Percentiles rank a stretch among this genome's conserved stretches.
Evolutionary conservation across 1,140 invertebrate genomes (phyloP).

Genomic region (Trissolcus basalis): DNA sequence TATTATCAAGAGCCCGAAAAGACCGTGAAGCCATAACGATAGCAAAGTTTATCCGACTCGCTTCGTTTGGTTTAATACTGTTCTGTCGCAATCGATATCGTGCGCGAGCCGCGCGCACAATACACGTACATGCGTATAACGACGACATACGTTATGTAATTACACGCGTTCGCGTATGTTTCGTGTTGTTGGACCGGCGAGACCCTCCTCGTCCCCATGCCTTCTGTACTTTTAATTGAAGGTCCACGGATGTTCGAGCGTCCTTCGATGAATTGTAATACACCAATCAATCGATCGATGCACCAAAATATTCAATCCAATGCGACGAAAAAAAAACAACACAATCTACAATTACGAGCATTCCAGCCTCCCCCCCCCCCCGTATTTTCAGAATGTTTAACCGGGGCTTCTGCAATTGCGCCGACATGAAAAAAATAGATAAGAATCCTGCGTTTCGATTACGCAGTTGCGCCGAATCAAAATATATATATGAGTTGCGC

Average conservation of each 20-base stretch:
- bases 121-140: conserved; percentile 56
- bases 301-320: neutral
- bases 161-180: conserved; percentile 43
- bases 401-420: too few species aligned
- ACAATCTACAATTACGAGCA: neutral
- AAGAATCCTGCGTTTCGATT: too few species aligned
- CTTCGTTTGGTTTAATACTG: conserved; percentile 53
- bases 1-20: conserved; percentile 1
- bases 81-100: conserved; percentile 63
- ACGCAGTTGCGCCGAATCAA: too few species aligned
- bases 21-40: conserved; percentile 60
- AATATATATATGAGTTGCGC: too few species aligned
- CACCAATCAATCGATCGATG: conserved; percentile 10
- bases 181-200: conserved; percentile 10
- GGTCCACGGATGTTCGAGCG: neutral
- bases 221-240: conserved; percentile 26
- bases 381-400: too few species aligned
- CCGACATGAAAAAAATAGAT: too few species aligned
- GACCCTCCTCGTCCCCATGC: neutral
- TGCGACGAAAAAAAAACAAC: neutral
- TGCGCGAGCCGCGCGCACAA: conserved; percentile 57
- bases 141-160: conserved; percentile 53
- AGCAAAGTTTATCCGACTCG: conserved; percentile 60
- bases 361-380: too few species aligned
- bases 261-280: conserved; percentile 21